Percentiles rank a stretch among this genome's conserved stretches.
Conservation (phyloP, 2,113 vertebrate species). For the Delphinapterus leucas region DNA sequence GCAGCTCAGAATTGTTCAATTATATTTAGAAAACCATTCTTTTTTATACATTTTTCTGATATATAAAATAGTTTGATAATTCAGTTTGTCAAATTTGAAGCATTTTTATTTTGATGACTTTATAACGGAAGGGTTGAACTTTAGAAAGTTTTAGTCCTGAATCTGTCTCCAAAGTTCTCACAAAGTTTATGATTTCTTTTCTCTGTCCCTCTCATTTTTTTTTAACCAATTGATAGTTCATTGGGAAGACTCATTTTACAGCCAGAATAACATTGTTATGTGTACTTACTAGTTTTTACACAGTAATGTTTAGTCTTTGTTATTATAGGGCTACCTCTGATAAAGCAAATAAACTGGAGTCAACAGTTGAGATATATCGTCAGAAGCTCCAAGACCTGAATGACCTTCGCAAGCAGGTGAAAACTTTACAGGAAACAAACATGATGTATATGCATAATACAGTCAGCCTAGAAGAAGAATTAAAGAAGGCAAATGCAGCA, state of each 20-base stretch:
- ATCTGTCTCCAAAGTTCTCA: background rate
- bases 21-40: background rate
- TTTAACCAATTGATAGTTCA: background rate
- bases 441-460: conserved; percentile 98
- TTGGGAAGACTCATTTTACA: conserved; percentile 1
- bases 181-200: background rate
- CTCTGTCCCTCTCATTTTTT: background rate
- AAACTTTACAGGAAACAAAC: conserved; percentile 95
- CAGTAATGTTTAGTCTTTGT: background rate
- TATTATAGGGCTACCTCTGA: conserved; percentile 86
- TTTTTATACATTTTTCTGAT: background rate
- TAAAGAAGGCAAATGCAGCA: conserved; percentile 95
- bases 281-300: background rate
- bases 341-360: conserved; percentile 93
- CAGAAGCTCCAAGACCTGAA: conserved; percentile 96
- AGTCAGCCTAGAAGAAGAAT: conserved; percentile 94
- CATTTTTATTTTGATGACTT: conserved; percentile 26
- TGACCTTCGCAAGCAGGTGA: conserved; percentile 95
- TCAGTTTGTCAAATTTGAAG: background rate
- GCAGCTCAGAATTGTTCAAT: background rate
- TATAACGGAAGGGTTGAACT: background rate
- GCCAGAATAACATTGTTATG: background rate
- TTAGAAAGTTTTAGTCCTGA: background rate
- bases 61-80: background rate
- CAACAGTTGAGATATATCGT: conserved; percentile 93